Percentiles rank a stretch among this genome's conserved stretches.
Conservation (phyloP, 2,888 invertebrate genomes). For the Allolobophora icterica region DNA sequence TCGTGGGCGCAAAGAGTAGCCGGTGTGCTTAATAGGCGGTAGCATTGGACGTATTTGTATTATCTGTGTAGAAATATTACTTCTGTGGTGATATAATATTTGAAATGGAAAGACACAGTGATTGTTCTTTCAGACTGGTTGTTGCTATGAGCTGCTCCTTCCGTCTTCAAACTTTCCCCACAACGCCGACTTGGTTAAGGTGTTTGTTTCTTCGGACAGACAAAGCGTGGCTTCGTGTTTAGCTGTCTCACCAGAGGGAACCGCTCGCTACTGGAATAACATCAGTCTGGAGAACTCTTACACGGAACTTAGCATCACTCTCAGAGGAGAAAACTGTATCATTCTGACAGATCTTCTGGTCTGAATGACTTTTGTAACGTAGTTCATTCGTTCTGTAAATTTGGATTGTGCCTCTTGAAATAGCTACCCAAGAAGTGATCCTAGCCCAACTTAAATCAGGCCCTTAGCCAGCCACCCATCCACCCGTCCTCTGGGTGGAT, state of each 20-base stretch:
- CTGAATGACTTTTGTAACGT: background rate
- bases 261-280: slow-evolving; percentile 89
- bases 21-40: too few species aligned
- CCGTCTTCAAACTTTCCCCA: slow-evolving; percentile 92
- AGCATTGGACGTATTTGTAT: too few species aligned
- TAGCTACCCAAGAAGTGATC: too few species aligned
- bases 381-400: too few species aligned
- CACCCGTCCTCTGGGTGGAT: too few species aligned
- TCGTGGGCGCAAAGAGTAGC: too few species aligned
- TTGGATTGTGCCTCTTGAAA: too few species aligned
- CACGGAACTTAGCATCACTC: slow-evolving; percentile 82
- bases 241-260: slow-evolving; percentile 90
- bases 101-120: background rate
- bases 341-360: slow-evolving; percentile 61
- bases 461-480: too few species aligned
- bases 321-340: slow-evolving; percentile 72
- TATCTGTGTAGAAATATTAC: too few species aligned
- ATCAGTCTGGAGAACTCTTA: slow-evolving; percentile 86
- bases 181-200: slow-evolving; percentile 70
- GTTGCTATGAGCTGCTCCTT: slow-evolving; percentile 83
- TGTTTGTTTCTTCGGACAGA: slow-evolving; percentile 75
- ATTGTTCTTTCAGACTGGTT: slow-evolving; percentile 63
- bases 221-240: slow-evolving; percentile 66
- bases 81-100: background rate
- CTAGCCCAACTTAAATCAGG: too few species aligned